These are phyloP conservation scores for Actinia equina DNA, from an alignment of 64 coral and sea anemone genomes.

Conservation along the genomic window DNA sequence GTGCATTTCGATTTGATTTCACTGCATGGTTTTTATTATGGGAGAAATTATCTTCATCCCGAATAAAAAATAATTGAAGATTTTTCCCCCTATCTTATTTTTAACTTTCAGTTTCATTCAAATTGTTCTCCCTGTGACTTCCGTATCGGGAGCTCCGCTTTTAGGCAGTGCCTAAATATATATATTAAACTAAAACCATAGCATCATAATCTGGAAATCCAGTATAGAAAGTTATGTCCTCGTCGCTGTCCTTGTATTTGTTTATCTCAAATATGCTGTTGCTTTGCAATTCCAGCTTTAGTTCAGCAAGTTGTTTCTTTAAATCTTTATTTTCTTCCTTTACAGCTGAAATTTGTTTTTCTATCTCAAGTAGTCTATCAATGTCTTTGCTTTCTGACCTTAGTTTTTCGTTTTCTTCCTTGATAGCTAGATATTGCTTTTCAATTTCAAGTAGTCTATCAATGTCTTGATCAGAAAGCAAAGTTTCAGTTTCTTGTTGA, in stretches of 20 bases:
- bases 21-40: too few relatives aligned
- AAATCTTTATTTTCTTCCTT: conserved; percentile 6
- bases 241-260: neutral
- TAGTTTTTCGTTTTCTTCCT: neutral
- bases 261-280: neutral
- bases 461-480: conserved; percentile 17
- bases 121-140: too few relatives aligned
- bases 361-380: too few relatives aligned
- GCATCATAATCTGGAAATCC: conserved; percentile 45
- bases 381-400: too few relatives aligned
- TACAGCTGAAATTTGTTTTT: neutral
- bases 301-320: conserved; percentile 27
- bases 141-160: too few relatives aligned
- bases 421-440: neutral
- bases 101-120: too few relatives aligned
- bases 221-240: conserved; percentile 31
- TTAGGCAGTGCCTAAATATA: too few relatives aligned
- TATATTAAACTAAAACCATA: conserved; percentile 12
- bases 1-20: too few relatives aligned
- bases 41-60: too few relatives aligned
- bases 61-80: too few relatives aligned
- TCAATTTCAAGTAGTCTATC: neutral
- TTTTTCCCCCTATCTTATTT: too few relatives aligned
- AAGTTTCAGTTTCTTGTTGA: neutral
- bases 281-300: conserved; percentile 12